Percentiles rank a stretch among this genome's conserved stretches.
Conservation (phyloP, 23 tunicate genomes). For the Diplosoma virens region DNA sequence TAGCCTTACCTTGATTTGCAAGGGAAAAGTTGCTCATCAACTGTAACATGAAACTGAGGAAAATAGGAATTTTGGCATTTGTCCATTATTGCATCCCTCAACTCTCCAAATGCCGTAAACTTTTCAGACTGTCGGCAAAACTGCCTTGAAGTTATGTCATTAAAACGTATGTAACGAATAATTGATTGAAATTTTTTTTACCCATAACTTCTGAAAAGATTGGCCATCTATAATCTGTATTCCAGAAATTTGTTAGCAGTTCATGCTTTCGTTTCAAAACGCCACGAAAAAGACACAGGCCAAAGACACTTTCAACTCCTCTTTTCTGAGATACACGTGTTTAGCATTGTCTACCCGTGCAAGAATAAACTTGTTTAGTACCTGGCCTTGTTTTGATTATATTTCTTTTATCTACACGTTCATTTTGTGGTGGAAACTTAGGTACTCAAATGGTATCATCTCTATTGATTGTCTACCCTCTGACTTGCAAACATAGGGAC, state of each 20-base stretch:
- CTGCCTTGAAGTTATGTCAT: neutral
- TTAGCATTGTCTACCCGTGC: neutral
- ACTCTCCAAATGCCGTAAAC: neutral
- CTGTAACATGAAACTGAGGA: neutral
- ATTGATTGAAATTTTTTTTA: neutral
- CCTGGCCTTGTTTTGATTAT: neutral
- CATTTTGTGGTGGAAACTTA: neutral
- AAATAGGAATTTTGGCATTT: too few relatives aligned
- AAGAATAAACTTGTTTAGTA: neutral
- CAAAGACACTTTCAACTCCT: too few relatives aligned
- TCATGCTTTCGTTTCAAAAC: neutral
- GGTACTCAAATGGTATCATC: neutral
- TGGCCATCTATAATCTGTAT: neutral
- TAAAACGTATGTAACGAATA: neutral
- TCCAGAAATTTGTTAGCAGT: neutral
- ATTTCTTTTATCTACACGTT: neutral
- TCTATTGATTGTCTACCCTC: neutral
- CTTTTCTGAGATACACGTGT: neutral
- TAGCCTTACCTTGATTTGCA: neutral
- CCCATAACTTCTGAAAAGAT: neutral
- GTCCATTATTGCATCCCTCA: neutral
- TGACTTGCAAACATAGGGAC: neutral
- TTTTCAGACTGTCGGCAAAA: neutral
- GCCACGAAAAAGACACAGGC: neutral
- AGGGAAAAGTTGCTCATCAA: conserved; percentile 18